Evolutionary conservation across 1,140 invertebrate genomes (phyloP), one percentile per base, ranked within the genome.

Genomic region (Aricia agestis): DNA sequence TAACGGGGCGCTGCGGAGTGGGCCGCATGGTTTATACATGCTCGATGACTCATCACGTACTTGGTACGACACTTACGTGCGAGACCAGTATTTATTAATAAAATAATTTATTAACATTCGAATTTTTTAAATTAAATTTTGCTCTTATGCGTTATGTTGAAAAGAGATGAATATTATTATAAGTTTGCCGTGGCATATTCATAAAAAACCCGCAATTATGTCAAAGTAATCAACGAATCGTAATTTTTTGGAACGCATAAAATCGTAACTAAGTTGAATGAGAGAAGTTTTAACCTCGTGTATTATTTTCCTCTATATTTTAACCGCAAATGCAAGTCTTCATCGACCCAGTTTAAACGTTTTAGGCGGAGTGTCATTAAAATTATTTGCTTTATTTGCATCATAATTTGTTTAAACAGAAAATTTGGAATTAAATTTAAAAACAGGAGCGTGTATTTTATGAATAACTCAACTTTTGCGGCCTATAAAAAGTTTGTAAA

Each of bases 341-440:
- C 6, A 6, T 19, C 59, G 59, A 63, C 59, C 59, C 19, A 63
- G 17, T 63, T 63, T 19, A 19, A 19, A 18, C 19, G 18, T 63
- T 63, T 19, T 63, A 18, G 59, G 59, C 19, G 59, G 6, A 63
- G 18, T 63, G 59, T 63, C 59, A 63, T 63, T 63, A 63, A 63
- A 63, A 63, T 63, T 19, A 59, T 59, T 59, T 59, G 15, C 59
- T 63, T 18, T 63, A 63, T 19, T 63, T 19, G 59, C 18, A 3
- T 19, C 9, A 63, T 63, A 63, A 19, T 63, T 63, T 63, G 11
- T 63, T 63, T 25, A 63, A 2, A 18, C 17, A 25, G 7, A 25
- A 63, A 63, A 19, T 18, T 2, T 13, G 10, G 2, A 25, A 63
- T 31, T 11, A 31, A 25, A 63, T 63, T 31, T 31, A 59, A 52